Evolutionary conservation across 2,888 invertebrate species (phyloP).

Genomic region (Blomia tropicalis): DNA sequence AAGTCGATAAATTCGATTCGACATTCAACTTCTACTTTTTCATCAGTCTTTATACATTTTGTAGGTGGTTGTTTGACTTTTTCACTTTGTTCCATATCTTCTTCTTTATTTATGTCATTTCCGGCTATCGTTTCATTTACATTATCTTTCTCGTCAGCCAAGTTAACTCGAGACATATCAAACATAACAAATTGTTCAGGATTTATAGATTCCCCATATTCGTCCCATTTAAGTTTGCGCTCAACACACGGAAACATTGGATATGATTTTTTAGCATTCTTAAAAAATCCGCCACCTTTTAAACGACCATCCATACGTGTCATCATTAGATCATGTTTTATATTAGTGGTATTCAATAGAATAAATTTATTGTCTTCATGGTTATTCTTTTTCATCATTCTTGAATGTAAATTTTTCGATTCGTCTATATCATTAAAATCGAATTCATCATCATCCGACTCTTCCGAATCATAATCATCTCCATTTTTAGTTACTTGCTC

Average conservation of each 20-base stretch:
- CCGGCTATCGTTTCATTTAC: constrained; percentile 14
- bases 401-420: neutral
- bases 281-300: constrained; percentile 56
- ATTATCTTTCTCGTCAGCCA: constrained; percentile 30
- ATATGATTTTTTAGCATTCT: constrained; percentile 71
- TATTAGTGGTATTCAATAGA: neutral
- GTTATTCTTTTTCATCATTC: neutral
- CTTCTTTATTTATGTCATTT: neutral
- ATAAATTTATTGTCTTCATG: neutral
- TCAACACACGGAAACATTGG: constrained; percentile 96
- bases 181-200: constrained; percentile 60
- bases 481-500: constrained; percentile 33
- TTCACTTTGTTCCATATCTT: neutral
- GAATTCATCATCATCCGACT: constrained; percentile 55
- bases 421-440: constrained; percentile 49
- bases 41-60: constrained; percentile 60
- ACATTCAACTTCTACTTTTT: constrained; percentile 61
- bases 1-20: constrained; percentile 87
- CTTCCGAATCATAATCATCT: constrained; percentile 31
- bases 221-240: constrained; percentile 64
- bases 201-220: constrained; percentile 88
- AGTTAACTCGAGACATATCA: constrained; percentile 25
- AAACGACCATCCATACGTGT: constrained; percentile 36
- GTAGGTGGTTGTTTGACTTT: constrained; percentile 58
- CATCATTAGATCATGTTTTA: constrained; percentile 60